phyloP scores from a whole-genome alignment of 2,113 vertebrate species.

The Anhinga anhinga region DNA sequence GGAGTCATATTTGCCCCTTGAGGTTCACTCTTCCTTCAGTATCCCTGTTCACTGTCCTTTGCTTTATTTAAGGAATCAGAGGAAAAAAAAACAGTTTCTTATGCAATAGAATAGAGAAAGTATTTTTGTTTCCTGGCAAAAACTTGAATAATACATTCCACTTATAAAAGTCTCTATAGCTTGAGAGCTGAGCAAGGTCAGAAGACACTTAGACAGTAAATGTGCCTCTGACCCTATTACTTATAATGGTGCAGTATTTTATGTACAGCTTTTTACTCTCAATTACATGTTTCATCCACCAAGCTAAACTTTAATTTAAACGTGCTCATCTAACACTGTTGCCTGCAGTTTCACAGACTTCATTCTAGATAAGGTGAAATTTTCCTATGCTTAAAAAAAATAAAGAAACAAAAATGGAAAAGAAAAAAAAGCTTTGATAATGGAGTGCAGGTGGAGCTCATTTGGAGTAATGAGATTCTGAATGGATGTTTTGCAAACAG shows the following conservation, averaged over 20 bases:
- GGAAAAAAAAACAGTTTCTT: background rate
- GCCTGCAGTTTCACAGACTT: background rate
- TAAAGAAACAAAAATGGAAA: too few species aligned
- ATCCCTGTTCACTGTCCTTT: background rate
- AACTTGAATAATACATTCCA: background rate
- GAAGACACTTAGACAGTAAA: background rate
- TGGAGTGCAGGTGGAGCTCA: constrained; percentile 6
- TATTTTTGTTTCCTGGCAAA: background rate
- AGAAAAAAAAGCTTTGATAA: background rate
- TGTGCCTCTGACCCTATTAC: background rate
- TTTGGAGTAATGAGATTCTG: constrained; percentile 33
- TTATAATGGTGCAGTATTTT: background rate
- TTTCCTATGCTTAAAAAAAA: background rate
- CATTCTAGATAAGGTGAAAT: background rate
- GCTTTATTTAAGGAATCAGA: background rate
- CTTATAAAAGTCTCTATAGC: background rate
- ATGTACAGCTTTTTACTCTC: background rate
- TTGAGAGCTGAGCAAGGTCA: background rate
- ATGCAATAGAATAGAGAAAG: background rate
- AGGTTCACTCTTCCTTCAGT: background rate
- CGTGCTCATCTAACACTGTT: background rate
- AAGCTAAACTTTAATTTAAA: background rate
- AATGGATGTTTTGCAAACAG: constrained; percentile 3
- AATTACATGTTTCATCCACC: background rate
- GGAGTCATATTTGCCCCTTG: background rate